These are phyloP conservation scores for Aphelinus certus DNA, from an alignment of 1,140 invertebrate genomes.

Conservation along the genomic window DNA sequence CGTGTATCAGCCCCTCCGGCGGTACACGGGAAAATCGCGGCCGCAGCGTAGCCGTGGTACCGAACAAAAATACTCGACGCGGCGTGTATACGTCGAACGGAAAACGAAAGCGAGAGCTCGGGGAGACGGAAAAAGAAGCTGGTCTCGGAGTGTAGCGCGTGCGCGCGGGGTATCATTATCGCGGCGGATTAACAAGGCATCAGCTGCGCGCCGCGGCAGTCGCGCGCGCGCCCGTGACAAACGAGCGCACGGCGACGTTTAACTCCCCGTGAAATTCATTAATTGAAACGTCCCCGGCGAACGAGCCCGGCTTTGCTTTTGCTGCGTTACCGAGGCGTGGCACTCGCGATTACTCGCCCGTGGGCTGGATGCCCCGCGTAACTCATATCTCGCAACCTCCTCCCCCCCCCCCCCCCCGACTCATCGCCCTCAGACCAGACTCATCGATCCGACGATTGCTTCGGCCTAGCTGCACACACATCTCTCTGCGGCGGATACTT, in stretches of 20 bases:
- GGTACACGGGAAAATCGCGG: too few species aligned
- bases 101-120: neutral
- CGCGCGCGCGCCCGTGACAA: constrained; percentile 14
- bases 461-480: too few species aligned
- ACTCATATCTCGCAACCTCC: constrained; percentile 33
- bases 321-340: constrained; percentile 43
- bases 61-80: too few species aligned
- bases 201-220: too few species aligned
- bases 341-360: constrained; percentile 43
- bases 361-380: constrained; percentile 48
- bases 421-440: too few species aligned
- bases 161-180: neutral
- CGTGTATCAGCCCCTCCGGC: too few species aligned
- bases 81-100: too few species aligned
- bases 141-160: too few species aligned
- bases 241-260: constrained; percentile 4
- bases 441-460: too few species aligned
- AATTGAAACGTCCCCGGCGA: constrained; percentile 48
- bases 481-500: too few species aligned
- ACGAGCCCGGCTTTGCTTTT: neutral
- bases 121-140: neutral
- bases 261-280: constrained; percentile 43
- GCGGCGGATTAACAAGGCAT: constrained; percentile 17
- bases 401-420: too few species aligned
- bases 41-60: too few species aligned